phyloP scores from a whole-genome alignment of 2,888 invertebrate genomes.

The Piscicola geometra region DNA sequence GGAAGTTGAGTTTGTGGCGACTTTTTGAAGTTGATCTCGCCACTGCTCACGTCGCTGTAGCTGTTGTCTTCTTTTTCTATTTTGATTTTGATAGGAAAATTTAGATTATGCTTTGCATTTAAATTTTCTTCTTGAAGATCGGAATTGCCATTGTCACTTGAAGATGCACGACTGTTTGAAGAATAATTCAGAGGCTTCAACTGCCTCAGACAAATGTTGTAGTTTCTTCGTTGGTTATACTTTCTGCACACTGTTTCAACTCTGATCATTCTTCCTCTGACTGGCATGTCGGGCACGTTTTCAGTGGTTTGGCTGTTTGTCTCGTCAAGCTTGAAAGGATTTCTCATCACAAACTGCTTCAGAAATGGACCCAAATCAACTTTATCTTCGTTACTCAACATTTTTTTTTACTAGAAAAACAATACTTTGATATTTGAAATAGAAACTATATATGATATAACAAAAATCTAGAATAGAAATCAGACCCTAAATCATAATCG shows the following conservation, averaged over 20 bases:
- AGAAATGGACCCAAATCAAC: slow-evolving; percentile 44
- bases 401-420: background rate
- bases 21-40: background rate
- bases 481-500: too few species aligned
- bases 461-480: too few species aligned
- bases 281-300: background rate
- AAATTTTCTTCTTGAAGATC: too few species aligned
- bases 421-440: too few species aligned
- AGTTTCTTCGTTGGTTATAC: background rate
- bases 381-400: slow-evolving; percentile 39
- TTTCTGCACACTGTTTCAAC: too few species aligned
- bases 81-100: background rate
- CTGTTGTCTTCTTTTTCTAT: background rate
- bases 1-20: background rate
- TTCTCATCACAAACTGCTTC: slow-evolving; percentile 41
- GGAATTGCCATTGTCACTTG: too few species aligned
- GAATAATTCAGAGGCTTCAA: background rate
- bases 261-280: background rate
- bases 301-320: background rate
- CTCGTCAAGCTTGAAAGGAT: slow-evolving; percentile 38
- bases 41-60: background rate
- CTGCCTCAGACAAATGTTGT: background rate
- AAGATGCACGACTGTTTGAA: background rate
- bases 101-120: background rate
- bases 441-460: too few species aligned